A percentile compares a stretch with the other conserved stretches of the same genome.
phyloP scores from a whole-genome alignment of 2,797 vertebrate genomes.

The Tenualosa ilisha region DNA sequence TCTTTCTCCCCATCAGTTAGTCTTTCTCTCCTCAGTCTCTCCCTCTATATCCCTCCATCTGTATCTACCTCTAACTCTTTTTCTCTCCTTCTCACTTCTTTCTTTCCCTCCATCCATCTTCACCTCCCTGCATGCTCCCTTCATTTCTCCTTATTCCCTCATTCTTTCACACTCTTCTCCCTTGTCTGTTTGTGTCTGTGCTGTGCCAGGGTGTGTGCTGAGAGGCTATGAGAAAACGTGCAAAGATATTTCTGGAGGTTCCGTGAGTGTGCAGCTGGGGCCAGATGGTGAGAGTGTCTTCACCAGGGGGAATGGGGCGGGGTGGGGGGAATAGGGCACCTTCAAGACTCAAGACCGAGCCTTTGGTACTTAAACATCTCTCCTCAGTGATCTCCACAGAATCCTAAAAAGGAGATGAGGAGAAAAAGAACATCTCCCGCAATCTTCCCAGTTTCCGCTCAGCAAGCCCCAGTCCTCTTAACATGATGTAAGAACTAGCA shows the following conservation, averaged over 20 bases:
- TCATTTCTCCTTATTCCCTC: neutral
- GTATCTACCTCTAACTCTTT: neutral
- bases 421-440: no score
- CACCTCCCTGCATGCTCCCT: neutral
- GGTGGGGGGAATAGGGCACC: no score
- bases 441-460: neutral
- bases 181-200: neutral
- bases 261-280: neutral
- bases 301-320: neutral
- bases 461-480: neutral
- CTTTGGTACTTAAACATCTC: neutral
- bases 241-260: conserved; percentile 29
- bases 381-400: neutral
- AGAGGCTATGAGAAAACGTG: neutral
- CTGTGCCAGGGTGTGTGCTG: neutral
- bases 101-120: neutral
- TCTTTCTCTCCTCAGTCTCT: conserved; percentile 1
- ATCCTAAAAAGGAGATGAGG: neutral
- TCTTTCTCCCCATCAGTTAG: conserved; percentile 2
- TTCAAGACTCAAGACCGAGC: neutral
- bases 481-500: neutral
- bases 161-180: neutral
- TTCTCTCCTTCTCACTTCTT: neutral
- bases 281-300: conserved; percentile 30
- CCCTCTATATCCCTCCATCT: conserved; percentile 22